These are phyloP conservation scores for Monodelphis domestica DNA, from an alignment of 2,797 vertebrate genomes.

Conservation along the genomic window DNA sequence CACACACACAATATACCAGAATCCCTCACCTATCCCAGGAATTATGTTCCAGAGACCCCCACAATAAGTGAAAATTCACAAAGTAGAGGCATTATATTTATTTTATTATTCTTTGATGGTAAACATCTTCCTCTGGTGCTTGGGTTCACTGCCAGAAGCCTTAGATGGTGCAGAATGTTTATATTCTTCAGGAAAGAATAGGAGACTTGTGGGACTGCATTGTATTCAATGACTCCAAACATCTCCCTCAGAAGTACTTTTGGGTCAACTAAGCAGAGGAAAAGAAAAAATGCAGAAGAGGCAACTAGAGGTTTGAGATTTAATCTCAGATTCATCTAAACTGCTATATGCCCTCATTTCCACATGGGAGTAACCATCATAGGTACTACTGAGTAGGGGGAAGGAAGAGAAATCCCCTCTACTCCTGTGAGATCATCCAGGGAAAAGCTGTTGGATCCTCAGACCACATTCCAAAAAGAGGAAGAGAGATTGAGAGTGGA, in stretches of 20 bases:
- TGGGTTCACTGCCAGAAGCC: too few relatives aligned
- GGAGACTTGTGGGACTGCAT: neutral
- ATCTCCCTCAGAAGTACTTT: neutral
- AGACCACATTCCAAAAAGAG: neutral
- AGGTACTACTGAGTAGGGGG: neutral
- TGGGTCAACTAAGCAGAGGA: neutral
- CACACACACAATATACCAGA: too few relatives aligned
- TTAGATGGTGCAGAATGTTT: too few relatives aligned
- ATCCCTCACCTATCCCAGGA: too few relatives aligned
- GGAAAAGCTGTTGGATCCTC: neutral
- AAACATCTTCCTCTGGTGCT: too few relatives aligned
- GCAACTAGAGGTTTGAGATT: neutral
- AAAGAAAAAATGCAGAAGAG: neutral
- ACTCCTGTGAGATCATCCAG: neutral
- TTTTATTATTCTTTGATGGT: too few relatives aligned
- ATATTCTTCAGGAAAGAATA: neutral
- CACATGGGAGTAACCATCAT: neutral
- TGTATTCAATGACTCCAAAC: neutral
- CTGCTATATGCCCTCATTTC: neutral
- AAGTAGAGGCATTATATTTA: too few relatives aligned
- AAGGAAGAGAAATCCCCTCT: neutral
- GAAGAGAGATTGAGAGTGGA: neutral
- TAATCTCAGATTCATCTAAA: neutral
- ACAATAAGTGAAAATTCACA: too few relatives aligned
- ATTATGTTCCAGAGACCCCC: too few relatives aligned